Percentiles rank a stretch among this genome's conserved stretches.
phyloP scores from a whole-genome alignment of 2,797 vertebrate genomes.

The Hyperoplus lanceolatus region DNA sequence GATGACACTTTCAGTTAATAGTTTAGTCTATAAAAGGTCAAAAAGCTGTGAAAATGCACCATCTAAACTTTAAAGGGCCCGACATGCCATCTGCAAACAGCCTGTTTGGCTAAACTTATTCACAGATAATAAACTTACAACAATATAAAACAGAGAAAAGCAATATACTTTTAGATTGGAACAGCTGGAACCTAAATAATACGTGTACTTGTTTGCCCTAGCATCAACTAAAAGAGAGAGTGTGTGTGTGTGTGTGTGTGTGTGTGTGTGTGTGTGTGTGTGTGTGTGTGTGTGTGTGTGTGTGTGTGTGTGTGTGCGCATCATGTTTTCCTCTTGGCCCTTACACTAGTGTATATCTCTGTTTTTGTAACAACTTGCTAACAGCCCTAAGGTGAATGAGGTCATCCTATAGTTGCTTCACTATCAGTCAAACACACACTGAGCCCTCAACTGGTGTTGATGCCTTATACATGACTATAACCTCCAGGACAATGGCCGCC shows the following conservation, averaged over 20 bases:
- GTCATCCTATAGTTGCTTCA: conserved; percentile 35
- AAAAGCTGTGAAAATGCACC: no score
- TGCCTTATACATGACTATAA: conserved; percentile 53
- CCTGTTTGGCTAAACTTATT: no score
- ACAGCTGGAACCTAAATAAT: neutral
- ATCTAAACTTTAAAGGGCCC: neutral
- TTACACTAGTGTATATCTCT: conserved; percentile 17
- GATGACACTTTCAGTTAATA: neutral
- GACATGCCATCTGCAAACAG: neutral
- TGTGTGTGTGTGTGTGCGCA: no score
- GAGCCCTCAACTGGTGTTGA: conserved; percentile 26
- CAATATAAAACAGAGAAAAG: neutral
- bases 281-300: no score
- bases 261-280: no score
- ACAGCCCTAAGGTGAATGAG: conserved; percentile 39
- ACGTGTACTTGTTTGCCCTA: neutral
- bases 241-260: neutral
- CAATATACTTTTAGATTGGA: neutral
- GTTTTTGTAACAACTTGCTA: conserved; percentile 23
- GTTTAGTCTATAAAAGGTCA: neutral
- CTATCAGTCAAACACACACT: conserved; percentile 19
- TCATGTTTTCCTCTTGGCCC: neutral
- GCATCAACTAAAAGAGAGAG: neutral
- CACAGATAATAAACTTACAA: neutral
- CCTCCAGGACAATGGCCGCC: conserved; percentile 45